Evolutionary conservation across 1,140 invertebrate species (phyloP), one percentile per base, ranked within the genome.

Genomic region (Caerostris extrusa): DNA sequence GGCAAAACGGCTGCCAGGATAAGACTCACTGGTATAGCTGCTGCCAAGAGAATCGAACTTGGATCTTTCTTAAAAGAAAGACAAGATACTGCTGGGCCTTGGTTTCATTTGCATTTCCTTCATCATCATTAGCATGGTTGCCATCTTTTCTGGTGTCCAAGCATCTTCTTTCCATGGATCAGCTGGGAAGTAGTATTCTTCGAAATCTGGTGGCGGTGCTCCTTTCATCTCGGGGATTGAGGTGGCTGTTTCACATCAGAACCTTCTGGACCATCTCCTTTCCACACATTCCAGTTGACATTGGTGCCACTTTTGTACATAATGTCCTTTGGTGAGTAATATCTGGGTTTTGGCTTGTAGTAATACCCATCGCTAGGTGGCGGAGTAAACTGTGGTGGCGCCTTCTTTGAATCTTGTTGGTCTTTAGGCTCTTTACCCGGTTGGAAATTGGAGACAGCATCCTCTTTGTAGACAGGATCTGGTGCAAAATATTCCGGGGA

Each of bases 1-100:
- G 94, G 94, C 4, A 94, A 57, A 60, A 93, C 82, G n/a, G 94
- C 94, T 14, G 90, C 94, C 14, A 94, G 81, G 12, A 94, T 57
- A 7, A 94, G 83, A 61, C 85, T 87, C 14, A 94, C n/a, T 3
- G 94, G 94, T n/a, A 94, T 19, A 17, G 81, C 56, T 34, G 56
- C 60, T 8, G 88, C 93, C 7, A 94, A 10, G 14, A 94, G 77
- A 34, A 83, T 10, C 3, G 88, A 53, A 3, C 61, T 58, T 4
- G 93, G 93, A 10, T 94, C 93, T 12, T 94, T 58, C 5, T 34
- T 57, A n/a, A 94, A n/a, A n/a, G 8, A 58, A 71, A 5, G 87
- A 64, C 50, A 94, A 19, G 7, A 94, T 67, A 6, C 90, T 81
- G 7, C 87, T 57, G 3, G 34, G n/a, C 7, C 69, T 85, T 7